A percentile compares a stretch with the other conserved stretches of the same genome.
Conservation (phyloP, 2,797 vertebrate genomes). For the Petrocephalus sullivani region DNA sequence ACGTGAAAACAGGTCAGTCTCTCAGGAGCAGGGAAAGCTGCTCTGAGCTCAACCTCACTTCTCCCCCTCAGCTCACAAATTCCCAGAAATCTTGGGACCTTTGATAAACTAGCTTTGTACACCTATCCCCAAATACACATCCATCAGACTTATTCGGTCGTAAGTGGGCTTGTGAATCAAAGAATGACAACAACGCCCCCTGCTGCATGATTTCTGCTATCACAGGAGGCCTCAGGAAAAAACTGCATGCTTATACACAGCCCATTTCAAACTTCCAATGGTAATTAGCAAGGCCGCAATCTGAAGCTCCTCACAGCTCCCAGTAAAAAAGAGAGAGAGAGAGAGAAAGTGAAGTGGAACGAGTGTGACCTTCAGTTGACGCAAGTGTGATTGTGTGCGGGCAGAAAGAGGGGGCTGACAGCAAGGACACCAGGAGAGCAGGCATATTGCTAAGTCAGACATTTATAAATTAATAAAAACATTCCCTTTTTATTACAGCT, state of each 20-base stretch:
- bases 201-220: neutral
- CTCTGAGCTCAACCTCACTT: neutral
- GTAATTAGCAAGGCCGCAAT: neutral
- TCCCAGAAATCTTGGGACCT: neutral
- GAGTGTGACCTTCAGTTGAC: neutral
- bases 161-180: neutral
- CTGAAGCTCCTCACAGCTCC: neutral
- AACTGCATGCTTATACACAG: neutral
- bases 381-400: neutral
- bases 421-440: constrained; percentile 43
- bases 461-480: constrained; percentile 80
- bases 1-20: neutral
- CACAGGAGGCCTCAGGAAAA: neutral
- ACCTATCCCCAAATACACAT: neutral
- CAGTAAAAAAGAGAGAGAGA: neutral
- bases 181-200: neutral
- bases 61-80: neutral
- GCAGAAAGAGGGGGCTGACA: neutral
- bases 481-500: constrained; percentile 69
- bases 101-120: neutral
- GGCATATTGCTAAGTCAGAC: constrained; percentile 66
- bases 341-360: neutral
- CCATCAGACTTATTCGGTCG: neutral
- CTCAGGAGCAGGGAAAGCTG: neutral
- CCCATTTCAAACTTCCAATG: neutral